A percentile compares a stretch with the other conserved stretches of the same genome.
Conservation (phyloP, 2,888 invertebrate genomes). For the Dusona sp. region DNA sequence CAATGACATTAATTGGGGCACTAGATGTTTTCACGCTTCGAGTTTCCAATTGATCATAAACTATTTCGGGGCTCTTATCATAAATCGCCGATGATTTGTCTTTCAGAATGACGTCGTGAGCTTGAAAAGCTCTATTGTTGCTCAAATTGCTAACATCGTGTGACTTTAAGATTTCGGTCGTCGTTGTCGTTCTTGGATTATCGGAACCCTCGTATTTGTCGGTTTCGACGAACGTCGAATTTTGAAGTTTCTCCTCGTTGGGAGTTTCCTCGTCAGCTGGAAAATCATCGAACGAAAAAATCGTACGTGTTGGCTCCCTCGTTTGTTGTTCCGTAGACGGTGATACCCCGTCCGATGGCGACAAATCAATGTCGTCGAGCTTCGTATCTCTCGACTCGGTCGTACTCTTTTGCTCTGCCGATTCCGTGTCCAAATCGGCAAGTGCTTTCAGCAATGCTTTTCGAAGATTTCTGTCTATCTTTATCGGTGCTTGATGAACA, state of each 20-base stretch:
- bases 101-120: constrained; percentile 71
- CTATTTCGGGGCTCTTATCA: constrained; percentile 69
- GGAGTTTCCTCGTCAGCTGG: constrained; percentile 77
- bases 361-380: constrained; percentile 26
- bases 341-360: constrained; percentile 8
- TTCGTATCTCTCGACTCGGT: constrained; percentile 14
- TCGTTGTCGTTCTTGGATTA: constrained; percentile 35
- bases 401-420: constrained; percentile 83
- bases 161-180: constrained; percentile 23
- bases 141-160: constrained; percentile 69
- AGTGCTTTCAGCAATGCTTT: constrained; percentile 91
- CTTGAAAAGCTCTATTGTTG: constrained; percentile 70
- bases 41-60: constrained; percentile 71
- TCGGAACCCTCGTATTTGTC: constrained; percentile 75
- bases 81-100: constrained; percentile 73
- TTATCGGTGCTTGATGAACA: constrained; percentile 86
- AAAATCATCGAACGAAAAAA: constrained; percentile 78
- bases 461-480: constrained; percentile 90
- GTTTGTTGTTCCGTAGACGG: constrained; percentile 45
- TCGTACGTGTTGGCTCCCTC: constrained; percentile 62
- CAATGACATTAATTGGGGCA: constrained; percentile 49
- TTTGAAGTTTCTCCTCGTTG: constrained; percentile 82
- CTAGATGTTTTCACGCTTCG: constrained; percentile 69
- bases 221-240: constrained; percentile 80
- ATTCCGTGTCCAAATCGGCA: constrained; percentile 90